phyloP scores from a whole-genome alignment of 1,140 invertebrate genomes.

The Hyles euphorbiae region DNA sequence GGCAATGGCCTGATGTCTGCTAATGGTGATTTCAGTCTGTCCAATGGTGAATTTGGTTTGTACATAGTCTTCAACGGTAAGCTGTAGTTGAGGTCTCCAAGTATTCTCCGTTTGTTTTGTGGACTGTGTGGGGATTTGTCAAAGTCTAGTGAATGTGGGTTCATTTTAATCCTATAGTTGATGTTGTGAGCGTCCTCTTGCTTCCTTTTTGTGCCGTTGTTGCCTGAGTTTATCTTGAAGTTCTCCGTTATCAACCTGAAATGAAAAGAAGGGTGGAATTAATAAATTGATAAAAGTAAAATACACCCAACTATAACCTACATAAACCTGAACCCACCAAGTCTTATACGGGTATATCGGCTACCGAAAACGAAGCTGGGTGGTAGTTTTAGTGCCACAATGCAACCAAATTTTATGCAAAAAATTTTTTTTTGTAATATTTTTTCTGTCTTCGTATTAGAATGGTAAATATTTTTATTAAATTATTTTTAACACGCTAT shows the following conservation, averaged over 20 bases:
- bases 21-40: conserved; percentile 6
- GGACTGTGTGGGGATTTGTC: conserved; percentile 41
- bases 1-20: conserved; percentile 11
- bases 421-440: too few species aligned
- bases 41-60: conserved; percentile 11
- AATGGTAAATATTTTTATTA: too few species aligned
- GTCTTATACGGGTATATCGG: too few species aligned
- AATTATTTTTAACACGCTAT: too few species aligned
- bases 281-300: not conserved
- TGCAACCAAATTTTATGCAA: too few species aligned
- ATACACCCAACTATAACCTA: too few species aligned
- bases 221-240: conserved; percentile 65
- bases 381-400: too few species aligned
- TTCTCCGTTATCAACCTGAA: conserved; percentile 65
- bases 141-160: conserved; percentile 56
- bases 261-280: conserved; percentile 26
- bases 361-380: too few species aligned
- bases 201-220: conserved; percentile 56
- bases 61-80: not conserved
- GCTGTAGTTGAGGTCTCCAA: conserved; percentile 51
- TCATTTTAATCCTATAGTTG: conserved; percentile 60
- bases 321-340: too few species aligned
- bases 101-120: conserved; percentile 41
- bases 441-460: too few species aligned
- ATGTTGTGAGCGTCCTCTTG: conserved; percentile 44